Conservation (phyloP, 2,113 vertebrate genomes). For the Phyllostomus hastatus region DNA sequence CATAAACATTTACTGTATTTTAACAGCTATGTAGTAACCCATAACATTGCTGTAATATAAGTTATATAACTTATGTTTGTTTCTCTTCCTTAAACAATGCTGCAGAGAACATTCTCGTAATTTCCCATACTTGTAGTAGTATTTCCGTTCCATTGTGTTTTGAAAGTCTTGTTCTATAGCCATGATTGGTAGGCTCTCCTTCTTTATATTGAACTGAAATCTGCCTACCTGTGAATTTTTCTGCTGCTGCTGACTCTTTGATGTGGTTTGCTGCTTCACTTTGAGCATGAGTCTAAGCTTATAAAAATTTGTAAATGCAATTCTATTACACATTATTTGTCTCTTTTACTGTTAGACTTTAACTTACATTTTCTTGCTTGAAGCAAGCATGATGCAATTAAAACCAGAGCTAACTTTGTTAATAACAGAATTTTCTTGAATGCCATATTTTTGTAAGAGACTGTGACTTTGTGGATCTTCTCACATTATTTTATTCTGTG, state of each 20-base stretch:
- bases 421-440: constrained; percentile 3
- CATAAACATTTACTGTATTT: background rate
- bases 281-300: background rate
- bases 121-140: background rate
- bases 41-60: background rate
- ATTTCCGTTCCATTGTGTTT: background rate
- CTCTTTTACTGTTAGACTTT: constrained; percentile 7
- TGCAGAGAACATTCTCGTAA: background rate
- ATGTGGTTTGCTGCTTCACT: background rate
- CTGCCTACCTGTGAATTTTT: background rate
- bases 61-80: background rate
- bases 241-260: background rate
- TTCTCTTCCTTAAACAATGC: background rate
- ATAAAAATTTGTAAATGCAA: background rate
- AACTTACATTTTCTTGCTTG: background rate
- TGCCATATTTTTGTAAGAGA: background rate
- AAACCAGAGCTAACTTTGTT: background rate
- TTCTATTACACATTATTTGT: constrained; percentile 18
- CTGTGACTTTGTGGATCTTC: background rate
- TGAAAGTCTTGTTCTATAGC: background rate
- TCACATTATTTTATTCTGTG: background rate
- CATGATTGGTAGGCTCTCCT: background rate
- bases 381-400: background rate
- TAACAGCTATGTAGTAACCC: background rate
- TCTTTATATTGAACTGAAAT: background rate